Percentiles rank a stretch among this genome's conserved stretches.
Evolutionary conservation across 2,797 vertebrate species (phyloP).

Genomic region (Epinephelus malabaricus): DNA sequence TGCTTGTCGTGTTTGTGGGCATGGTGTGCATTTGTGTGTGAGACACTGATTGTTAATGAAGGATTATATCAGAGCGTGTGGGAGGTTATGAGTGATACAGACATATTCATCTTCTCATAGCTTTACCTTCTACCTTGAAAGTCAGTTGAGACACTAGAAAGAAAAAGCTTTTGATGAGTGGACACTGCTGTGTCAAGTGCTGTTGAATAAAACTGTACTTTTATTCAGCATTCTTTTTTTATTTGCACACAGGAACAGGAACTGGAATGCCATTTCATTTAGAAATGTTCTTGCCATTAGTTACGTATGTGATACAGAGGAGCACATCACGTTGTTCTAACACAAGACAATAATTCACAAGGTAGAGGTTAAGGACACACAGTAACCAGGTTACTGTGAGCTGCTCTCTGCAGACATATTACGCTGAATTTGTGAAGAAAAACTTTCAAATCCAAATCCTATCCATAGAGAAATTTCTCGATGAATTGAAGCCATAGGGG

Average conservation of each 20-base stretch:
- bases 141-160: neutral
- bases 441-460: too few relatives aligned
- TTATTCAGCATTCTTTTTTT: too few relatives aligned
- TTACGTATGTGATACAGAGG: neutral
- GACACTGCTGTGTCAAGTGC: neutral
- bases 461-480: too few relatives aligned
- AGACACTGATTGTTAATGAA: conserved; percentile 14
- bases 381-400: too few relatives aligned
- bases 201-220: neutral
- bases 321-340: neutral
- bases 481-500: too few relatives aligned
- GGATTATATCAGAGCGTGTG: conserved; percentile 9
- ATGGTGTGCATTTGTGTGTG: conserved; percentile 3
- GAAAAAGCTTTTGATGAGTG: neutral
- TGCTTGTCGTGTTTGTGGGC: conserved; percentile 28
- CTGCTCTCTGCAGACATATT: too few relatives aligned
- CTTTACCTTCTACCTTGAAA: conserved; percentile 2
- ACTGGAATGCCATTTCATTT: neutral
- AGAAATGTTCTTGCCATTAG: neutral
- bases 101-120: neutral
- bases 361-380: neutral
- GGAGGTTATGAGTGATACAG: conserved; percentile 8
- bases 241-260: neutral
- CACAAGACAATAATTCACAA: neutral
- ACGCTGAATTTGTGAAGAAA: too few relatives aligned